Evolutionary conservation across 1,140 invertebrate species (phyloP), one percentile per base, ranked within the genome.

Genomic region (Drosophila pectinifera): DNA sequence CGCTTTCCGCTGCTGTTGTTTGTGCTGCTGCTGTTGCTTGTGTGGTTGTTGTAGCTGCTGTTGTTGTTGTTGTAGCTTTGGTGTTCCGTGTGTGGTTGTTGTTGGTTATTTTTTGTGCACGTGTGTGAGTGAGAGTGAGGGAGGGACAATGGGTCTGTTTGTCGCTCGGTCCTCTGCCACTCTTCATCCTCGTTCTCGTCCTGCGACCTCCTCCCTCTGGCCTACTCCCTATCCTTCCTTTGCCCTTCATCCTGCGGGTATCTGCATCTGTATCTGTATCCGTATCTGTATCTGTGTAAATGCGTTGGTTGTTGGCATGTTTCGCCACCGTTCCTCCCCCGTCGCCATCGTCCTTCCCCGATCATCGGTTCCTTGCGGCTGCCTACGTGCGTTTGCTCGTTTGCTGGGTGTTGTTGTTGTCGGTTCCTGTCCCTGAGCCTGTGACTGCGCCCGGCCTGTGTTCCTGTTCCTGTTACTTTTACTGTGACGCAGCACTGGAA

Each of bases 241-340:
- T 13, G 46, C 42, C 51, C 51, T 53, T 45, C 51, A 70, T 72
- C 65, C 42, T 67, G 62, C 64, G 13, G 38, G 41, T 70, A 56
- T 42, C 59, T 78, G 84, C 76, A 89, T 81, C 78, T 78, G 84
- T 80, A 88, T 78, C 82, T 85, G 76, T 88, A 83, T 88, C 83
- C 79, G 76, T 77, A 83, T 88, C 63, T 78, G 73, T 77, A 72
- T 78, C 80, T 88, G 84, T 88, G 76, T 84, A 80, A 83, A 83
- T 89, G 83, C 68, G 79, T 88, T 73, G 64, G 77, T 72, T 78
- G 68, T 57, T 79, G 69, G 59, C 72, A 73, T 75, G 69, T 72
- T 85, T 54, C 63, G 54, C 20, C 74, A 45, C 16, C 55, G 53
- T 22, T 51, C 41, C 24, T 78, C 54, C 48, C 70, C 55, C 53